Evolutionary conservation across 2,888 invertebrate genomes (phyloP).

Genomic region (Ctenicera cuprea): DNA sequence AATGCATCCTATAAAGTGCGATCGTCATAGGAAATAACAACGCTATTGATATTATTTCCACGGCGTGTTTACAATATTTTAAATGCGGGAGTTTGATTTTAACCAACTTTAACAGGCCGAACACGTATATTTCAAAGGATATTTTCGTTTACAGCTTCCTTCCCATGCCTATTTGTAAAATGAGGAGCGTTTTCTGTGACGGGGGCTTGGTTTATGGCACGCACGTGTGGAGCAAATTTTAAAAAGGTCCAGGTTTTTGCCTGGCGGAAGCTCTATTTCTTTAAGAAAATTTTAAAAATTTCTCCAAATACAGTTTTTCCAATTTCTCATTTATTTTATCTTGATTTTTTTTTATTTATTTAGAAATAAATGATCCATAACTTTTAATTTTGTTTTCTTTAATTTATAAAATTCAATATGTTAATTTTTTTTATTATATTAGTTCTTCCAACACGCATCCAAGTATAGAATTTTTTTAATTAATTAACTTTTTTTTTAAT

Average conservation of each 20-base stretch:
- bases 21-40: background rate
- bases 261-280: background rate
- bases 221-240: constrained; percentile 45
- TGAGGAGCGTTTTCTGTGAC: constrained; percentile 4
- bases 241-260: constrained; percentile 4
- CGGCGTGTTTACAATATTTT: background rate
- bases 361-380: no score
- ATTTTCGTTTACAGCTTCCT: constrained; percentile 49
- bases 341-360: no score
- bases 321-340: no score
- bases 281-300: background rate
- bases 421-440: no score
- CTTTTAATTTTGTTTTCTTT: no score
- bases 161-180: constrained; percentile 21
- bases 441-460: no score
- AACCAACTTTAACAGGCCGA: constrained; percentile 15
- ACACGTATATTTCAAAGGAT: constrained; percentile 39
- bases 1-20: background rate
- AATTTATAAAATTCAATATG: no score
- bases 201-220: constrained; percentile 36
- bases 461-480: no score
- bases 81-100: background rate
- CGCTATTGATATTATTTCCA: background rate
- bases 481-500: no score
- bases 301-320: no score